phyloP scores from a whole-genome alignment of 2,888 invertebrate species.

The Xestia xanthographa region DNA sequence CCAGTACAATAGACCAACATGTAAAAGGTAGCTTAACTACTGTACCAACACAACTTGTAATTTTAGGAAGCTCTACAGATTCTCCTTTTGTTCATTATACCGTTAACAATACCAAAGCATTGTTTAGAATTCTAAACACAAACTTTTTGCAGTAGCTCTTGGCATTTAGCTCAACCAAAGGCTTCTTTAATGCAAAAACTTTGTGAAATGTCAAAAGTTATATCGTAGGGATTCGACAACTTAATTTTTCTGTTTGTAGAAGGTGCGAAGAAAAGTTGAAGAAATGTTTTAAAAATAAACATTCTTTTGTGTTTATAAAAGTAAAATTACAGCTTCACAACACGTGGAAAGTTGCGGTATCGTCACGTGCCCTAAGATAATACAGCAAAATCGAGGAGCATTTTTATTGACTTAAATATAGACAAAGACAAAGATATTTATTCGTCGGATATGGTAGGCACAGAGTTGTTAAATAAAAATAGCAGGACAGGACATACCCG shows the following conservation, averaged over 20 bases:
- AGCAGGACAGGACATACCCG: no score
- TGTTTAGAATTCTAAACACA: constrained; percentile 53
- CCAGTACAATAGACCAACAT: background rate
- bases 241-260: constrained; percentile 16
- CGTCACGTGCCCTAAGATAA: background rate
- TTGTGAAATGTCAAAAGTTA: constrained; percentile 52
- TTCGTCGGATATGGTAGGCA: no score
- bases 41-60: constrained; percentile 38
- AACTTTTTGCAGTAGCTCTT: constrained; percentile 52
- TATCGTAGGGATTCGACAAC: constrained; percentile 21
- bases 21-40: background rate
- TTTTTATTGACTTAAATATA: no score
- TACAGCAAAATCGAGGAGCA: no score
- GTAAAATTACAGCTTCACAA: background rate
- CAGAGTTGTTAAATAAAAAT: no score
- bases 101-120: constrained; percentile 51
- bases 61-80: constrained; percentile 43
- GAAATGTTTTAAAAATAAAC: constrained; percentile 12
- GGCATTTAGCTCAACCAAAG: constrained; percentile 51
- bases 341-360: background rate
- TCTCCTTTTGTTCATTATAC: constrained; percentile 41
- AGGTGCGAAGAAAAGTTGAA: constrained; percentile 7
- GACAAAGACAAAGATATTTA: no score
- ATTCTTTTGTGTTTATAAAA: background rate
- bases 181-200: constrained; percentile 55